phyloP scores from a whole-genome alignment of 2,797 vertebrate genomes.

The Scyliorhinus canicula region DNA sequence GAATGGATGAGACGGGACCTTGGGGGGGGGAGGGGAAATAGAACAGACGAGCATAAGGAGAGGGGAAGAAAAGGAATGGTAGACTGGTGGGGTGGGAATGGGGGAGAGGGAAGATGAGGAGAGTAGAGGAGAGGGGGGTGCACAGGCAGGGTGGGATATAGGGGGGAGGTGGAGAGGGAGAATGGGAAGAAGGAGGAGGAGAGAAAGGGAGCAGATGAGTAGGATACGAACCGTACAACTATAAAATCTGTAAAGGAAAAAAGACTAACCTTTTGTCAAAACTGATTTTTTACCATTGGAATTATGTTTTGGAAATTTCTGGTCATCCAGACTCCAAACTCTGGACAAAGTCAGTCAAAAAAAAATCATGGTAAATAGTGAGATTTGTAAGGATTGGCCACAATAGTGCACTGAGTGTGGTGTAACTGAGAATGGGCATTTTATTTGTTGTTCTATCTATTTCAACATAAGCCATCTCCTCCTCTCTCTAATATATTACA shows the following conservation, averaged over 20 bases:
- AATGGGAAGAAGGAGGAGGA: too few species aligned
- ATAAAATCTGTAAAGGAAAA: background rate
- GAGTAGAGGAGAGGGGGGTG: background rate
- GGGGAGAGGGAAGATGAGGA: background rate
- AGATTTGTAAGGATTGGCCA: background rate
- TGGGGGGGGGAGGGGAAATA: too few species aligned
- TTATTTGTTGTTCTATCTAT: background rate
- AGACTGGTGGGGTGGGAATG: background rate
- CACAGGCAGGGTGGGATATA: background rate
- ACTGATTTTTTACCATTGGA: background rate
- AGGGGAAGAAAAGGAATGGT: background rate
- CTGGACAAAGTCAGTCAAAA: background rate
- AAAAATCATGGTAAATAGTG: background rate
- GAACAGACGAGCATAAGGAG: too few species aligned
- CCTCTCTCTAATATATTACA: background rate
- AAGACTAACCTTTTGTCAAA: too few species aligned
- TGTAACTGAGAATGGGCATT: background rate
- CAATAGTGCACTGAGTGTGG: background rate
- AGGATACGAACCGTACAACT: background rate
- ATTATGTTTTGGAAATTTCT: background rate
- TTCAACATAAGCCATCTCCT: background rate
- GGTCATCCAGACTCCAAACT: background rate
- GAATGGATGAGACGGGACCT: background rate
- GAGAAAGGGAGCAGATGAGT: background rate
- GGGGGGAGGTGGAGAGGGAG: too few species aligned